Evolutionary conservation across 2,888 invertebrate species (phyloP).

Genomic region (Pterostichus niger): DNA sequence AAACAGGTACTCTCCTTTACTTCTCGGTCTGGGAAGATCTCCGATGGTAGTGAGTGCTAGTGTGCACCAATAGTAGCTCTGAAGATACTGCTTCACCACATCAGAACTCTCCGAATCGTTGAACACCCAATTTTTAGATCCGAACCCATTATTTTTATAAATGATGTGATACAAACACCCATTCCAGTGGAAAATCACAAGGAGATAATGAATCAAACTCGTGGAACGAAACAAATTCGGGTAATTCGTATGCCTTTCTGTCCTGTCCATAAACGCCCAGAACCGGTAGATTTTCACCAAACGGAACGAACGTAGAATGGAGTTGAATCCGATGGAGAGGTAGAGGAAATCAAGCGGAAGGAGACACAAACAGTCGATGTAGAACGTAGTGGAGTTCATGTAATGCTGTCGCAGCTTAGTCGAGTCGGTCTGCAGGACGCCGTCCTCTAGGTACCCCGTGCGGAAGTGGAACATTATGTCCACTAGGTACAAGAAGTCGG

Average conservation of each 20-base stretch:
- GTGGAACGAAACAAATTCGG: constrained; percentile 97
- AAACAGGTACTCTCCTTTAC: constrained; percentile 96
- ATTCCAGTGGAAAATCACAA: constrained; percentile 99
- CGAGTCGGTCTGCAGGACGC: constrained; percentile 97
- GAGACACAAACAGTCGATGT: constrained; percentile 98
- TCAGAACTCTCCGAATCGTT: constrained; percentile 92
- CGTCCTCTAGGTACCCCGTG: constrained; percentile 98
- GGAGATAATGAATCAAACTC: constrained; percentile 95
- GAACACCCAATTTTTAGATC: constrained; percentile 94
- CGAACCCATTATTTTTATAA: constrained; percentile 96
- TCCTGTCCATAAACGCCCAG: constrained; percentile 99
- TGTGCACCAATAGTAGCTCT: constrained; percentile 99
- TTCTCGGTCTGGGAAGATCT: constrained; percentile 93
- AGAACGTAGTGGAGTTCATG: constrained; percentile 97
- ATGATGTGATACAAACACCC: constrained; percentile 99
- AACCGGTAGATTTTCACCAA: constrained; percentile 98
- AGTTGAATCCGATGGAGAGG: constrained; percentile 97
- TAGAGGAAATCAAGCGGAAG: constrained; percentile 98
- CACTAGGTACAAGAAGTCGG: constrained; percentile 96
- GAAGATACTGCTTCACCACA: constrained; percentile 96
- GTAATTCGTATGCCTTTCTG: constrained; percentile 99
- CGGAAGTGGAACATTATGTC: constrained; percentile 99
- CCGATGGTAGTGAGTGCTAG: constrained; percentile 97
- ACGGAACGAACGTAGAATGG: constrained; percentile 96
- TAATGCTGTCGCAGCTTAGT: constrained; percentile 96